A percentile compares a stretch with the other conserved stretches of the same genome.
Conservation (phyloP, 1,140 invertebrate genomes). For the Atta cephalotes region DNA sequence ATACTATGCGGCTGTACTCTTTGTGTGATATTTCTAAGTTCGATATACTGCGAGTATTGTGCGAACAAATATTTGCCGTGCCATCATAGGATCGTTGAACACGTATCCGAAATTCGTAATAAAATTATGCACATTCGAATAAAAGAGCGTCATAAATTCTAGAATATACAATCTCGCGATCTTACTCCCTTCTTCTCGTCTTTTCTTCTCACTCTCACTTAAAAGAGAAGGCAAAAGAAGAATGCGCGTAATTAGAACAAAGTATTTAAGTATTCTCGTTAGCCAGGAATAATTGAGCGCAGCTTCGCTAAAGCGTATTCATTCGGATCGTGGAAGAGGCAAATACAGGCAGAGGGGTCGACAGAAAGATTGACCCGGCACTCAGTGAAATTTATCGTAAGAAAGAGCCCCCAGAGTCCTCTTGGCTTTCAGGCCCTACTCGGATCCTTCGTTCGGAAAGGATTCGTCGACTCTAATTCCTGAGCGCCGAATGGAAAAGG, state of each 20-base stretch:
- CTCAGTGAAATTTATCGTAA: constrained; percentile 78
- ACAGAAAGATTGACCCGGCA: constrained; percentile 68
- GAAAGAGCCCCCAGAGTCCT: constrained; percentile 72
- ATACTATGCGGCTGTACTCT: constrained; percentile 15
- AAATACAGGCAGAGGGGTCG: constrained; percentile 39
- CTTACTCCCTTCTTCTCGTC: not conserved
- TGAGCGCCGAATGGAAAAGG: constrained; percentile 68
- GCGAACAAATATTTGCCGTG: constrained; percentile 54
- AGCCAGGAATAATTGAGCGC: constrained; percentile 48
- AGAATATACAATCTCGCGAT: not conserved
- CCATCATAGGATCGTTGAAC: constrained; percentile 25
- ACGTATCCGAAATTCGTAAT: constrained; percentile 15
- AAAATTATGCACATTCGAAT: constrained; percentile 21
- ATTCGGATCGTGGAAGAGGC: not conserved
- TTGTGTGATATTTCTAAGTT: constrained; percentile 54
- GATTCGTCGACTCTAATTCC: constrained; percentile 74
- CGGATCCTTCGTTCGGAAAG: constrained; percentile 68
- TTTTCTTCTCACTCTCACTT: not conserved
- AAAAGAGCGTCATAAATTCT: constrained; percentile 2
- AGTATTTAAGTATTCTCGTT: not conserved
- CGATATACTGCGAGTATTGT: constrained; percentile 34
- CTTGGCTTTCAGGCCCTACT: constrained; percentile 68
- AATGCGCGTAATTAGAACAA: constrained; percentile 19
- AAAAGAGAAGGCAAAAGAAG: not conserved
- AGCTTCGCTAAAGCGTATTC: constrained; percentile 18